Conservation (phyloP, 2,113 vertebrate genomes). For the Phaetusa simplex region DNA sequence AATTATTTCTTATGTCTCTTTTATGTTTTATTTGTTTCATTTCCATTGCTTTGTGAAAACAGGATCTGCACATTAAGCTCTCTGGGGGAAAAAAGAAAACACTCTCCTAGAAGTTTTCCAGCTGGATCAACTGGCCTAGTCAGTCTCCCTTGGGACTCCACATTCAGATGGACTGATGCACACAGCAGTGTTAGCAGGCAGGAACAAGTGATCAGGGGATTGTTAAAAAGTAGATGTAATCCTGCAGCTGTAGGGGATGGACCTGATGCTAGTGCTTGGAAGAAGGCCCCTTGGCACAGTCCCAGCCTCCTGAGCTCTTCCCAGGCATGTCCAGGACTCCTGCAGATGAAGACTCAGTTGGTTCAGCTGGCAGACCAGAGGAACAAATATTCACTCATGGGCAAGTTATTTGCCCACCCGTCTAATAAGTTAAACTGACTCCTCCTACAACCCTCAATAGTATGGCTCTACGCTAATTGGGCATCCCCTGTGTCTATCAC, state of each 20-base stretch:
- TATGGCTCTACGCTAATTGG: neutral
- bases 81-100: accelerated
- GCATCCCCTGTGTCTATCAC: neutral
- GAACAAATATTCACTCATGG: neutral
- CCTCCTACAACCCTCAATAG: neutral
- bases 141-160: neutral
- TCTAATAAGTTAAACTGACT: neutral
- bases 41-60: neutral
- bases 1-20: neutral
- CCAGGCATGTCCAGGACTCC: neutral
- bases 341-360: neutral
- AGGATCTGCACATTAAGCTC: neutral
- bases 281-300: neutral
- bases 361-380: neutral
- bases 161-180: neutral
- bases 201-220: neutral
- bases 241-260: neutral
- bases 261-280: neutral
- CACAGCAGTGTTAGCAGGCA: neutral
- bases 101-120: neutral
- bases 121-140: neutral
- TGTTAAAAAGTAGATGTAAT: neutral
- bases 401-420: neutral
- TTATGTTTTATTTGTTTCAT: neutral
- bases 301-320: neutral